Evolutionary conservation across 2,113 vertebrate species (phyloP), one percentile per base, ranked within the genome.

Genomic region (Ranitomeya variabilis): DNA sequence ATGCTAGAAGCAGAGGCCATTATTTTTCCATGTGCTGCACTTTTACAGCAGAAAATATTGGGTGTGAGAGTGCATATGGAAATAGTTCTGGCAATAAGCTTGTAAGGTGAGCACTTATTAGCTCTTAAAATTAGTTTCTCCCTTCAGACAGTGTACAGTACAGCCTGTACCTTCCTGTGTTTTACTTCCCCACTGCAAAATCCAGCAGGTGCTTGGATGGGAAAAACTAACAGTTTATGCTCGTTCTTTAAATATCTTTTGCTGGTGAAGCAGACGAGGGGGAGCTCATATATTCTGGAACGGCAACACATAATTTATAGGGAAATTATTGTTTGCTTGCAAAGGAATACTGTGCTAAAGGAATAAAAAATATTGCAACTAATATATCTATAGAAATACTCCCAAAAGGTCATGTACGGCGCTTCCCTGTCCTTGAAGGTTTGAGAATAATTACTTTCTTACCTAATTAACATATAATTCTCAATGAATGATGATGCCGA

Each of bases 11-110:
- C 86, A 80, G 52, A 81, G 64, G 62, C 86, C 62, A 87, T 87
- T 80, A 81, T 71, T 87, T 87, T 87, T 71, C 86, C 86, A 80
- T 80, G 86, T 87, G 78, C 78, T 87, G 54, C 23, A 71, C 64
- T 87, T 80, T 87, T 80, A 80, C 77, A 87, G 52, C 64, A 87
- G 60, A 67, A 87, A 57, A 87, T 87, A 87, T 80, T 87, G 86
- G 62, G 78, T 87, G 78, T 87, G 77, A 80, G 60, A 80, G 86
- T 71, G 85, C 59, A 79, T 86, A 66, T 86, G 85, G 76, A 86
- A 86, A 78, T 52, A 86, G 76, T 78, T 78, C 85, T 78, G 86
- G 86, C 77, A 87, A 69, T 80, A 69, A 80, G 60, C 77, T 80
- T 57, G 86, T 69, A 87, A 87, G 86, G 78, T 80, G 77, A 87